Evolutionary conservation across 1,140 invertebrate genomes (phyloP), one percentile per base, ranked within the genome.

Genomic region (Ctenoplectra terminalis): DNA sequence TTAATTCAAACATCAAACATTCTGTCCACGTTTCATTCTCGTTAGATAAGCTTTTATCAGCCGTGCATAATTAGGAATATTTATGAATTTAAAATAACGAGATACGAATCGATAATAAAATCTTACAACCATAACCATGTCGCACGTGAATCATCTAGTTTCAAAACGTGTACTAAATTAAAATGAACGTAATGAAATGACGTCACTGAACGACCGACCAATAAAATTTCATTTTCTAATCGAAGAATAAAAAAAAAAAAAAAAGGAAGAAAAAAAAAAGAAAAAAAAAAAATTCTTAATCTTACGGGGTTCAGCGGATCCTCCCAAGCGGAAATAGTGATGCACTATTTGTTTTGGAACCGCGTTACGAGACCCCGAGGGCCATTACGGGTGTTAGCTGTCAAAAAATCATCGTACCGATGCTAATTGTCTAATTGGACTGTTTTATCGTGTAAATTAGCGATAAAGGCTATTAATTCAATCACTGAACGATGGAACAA

Each of bases 401-500:
- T 78, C 76, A 56, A n/a, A 78, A 66, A 76, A 17, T 1, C 37
- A 17, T 31, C 17, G 29, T 60, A 17, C 26, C 5, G 17, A 78
- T 78, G 66, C 23, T 48, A 50, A 78, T 71, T 60, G 60, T 71
- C 17, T 71, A 71, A 78, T 76, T 56, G 20, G 23, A 1, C 20
- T n/a, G 11, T n/a, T 43, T 74, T 37, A 60, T 60, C 20, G 2
- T n/a, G 1, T n/a, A 20, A 54, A 31, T 54, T 63, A 23, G 9
- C 29, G 23, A 67, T 48, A 43, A 50, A 70, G 15, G n/a, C 17
- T 7, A 54, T 69, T 69, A 31, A 69, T 69, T 77, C 20, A 1
- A 29, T 77, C 26, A 43, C 6, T 43, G 11, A 48, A 52, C 15
- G 7, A 90, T 89, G 85, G 91, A 91, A 74, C 81, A 80, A 17